Evolutionary conservation across 2,797 vertebrate species (phyloP).

Genomic region (Sylvilagus floridanus): DNA sequence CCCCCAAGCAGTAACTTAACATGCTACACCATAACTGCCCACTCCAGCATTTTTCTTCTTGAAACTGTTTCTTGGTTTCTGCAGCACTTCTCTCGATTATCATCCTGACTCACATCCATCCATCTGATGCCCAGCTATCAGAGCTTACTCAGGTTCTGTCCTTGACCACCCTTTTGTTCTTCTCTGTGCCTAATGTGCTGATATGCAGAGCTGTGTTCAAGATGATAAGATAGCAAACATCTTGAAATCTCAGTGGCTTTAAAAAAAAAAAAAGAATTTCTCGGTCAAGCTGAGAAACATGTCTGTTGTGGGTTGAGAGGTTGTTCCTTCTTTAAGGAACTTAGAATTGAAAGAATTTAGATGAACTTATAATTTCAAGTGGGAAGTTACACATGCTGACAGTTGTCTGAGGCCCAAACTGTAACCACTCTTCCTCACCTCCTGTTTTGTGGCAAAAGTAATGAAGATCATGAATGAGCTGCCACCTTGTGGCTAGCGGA

Average conservation of each 20-base stretch:
- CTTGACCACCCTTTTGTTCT: neutral
- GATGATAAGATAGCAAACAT: neutral
- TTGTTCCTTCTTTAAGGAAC: slow-evolving; percentile 28
- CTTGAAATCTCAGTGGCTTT: neutral
- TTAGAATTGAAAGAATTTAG: slow-evolving; percentile 19
- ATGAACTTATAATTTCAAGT: neutral
- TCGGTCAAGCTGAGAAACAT: neutral
- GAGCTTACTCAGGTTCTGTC: neutral
- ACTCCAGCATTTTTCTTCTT: neutral
- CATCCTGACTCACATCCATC: neutral
- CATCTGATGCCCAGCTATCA: no score
- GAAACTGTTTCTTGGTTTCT: neutral
- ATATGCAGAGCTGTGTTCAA: neutral
- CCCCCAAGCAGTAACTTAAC: no score
- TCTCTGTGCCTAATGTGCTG: neutral
- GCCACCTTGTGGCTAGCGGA: slow-evolving; percentile 50
- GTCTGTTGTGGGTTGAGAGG: neutral
- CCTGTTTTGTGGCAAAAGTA: neutral
- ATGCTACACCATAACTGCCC: no score
- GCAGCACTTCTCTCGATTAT: neutral
- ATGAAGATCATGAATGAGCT: neutral
- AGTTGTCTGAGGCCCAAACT: neutral
- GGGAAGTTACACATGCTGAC: neutral
- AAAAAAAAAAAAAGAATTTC: neutral
- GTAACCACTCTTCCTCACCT: neutral